Base-by-base conservation (phyloP, 1,140 invertebrate genomes). In the Zaprionus vittiger region DNA sequence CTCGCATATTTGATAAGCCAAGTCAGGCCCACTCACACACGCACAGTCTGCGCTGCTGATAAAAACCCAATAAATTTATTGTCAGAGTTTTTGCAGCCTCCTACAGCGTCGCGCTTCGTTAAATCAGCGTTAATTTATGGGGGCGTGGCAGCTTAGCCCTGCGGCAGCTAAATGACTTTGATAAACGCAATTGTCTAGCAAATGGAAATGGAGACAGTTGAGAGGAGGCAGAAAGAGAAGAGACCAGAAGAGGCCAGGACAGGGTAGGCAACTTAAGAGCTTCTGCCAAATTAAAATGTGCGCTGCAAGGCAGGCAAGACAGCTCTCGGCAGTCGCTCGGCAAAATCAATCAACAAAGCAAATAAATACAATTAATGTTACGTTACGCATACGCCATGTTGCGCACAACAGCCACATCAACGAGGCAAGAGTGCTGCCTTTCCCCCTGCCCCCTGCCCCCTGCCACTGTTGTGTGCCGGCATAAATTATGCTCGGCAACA, bases 51-150 rank as follows among this genome's bases (percentile, higher is more conserved):
- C n/a, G 54, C 24, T 47, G 60, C 79, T 70, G 75, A 77, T 90
- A 84, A 81, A 87, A 89, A 84, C 34, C 78, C 84, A 89, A 89
- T 89, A 90, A 89, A 89, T 87, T 89, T 87, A 89, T 87, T 87
- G 84, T 83, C 77, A 63, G 55, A 66, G 63, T 61, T 68, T 41
- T 60, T 55, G 52, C 47, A 61, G 6, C 31, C 37, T 60, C 34
- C 15, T 73, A 5, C 38, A 15, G 38, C 59, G 24, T 56, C 76
- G 80, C 74, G 83, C 81, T 87, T 89, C 84, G 83, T 89, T 87
- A 87, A 89, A 75, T 89, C 70, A 56, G 75, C 83, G 79, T 84
- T 87, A 87, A 87, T 87, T 87, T 87, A 87, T 87, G 84, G 78
- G 74, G 83, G 80, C 83, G 80, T 86, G 77, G 71, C 55, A 22